These are phyloP conservation scores for Eudyptes chrysolophus DNA, from an alignment of 2,113 vertebrate genomes.

Conservation along the genomic window DNA sequence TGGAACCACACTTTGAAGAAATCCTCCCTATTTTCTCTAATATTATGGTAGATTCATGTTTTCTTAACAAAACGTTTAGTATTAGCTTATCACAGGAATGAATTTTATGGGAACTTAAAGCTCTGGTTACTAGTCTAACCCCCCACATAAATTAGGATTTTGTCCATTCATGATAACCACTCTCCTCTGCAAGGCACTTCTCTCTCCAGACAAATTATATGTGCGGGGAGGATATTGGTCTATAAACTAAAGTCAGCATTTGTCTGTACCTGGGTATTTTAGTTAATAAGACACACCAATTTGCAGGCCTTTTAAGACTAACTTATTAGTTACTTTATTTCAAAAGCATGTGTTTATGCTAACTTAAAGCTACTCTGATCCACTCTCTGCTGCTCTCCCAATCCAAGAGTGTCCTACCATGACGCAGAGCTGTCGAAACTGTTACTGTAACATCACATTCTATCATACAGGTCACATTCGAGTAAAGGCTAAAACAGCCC, in stretches of 20 bases:
- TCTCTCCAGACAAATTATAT: not conserved
- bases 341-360: not conserved
- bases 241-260: not conserved
- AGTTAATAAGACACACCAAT: not conserved
- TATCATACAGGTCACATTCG: fast-evolving
- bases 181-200: not conserved
- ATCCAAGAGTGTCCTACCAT: not conserved
- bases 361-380: not conserved
- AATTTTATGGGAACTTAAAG: not conserved
- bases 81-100: not conserved
- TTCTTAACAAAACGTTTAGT: not conserved
- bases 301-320: not conserved
- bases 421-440: not conserved
- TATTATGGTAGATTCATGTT: not conserved
- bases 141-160: not conserved
- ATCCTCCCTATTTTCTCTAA: not conserved
- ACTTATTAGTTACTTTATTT: not conserved
- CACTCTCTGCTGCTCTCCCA: not conserved
- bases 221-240: not conserved
- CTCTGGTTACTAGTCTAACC: not conserved
- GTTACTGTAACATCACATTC: not conserved
- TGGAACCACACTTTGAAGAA: not conserved
- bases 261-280: not conserved
- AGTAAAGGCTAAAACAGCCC: not conserved
- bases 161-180: not conserved